These are phyloP conservation scores for Argopecten irradians DNA, from an alignment of 1,140 invertebrate genomes.

Conservation along the genomic window DNA sequence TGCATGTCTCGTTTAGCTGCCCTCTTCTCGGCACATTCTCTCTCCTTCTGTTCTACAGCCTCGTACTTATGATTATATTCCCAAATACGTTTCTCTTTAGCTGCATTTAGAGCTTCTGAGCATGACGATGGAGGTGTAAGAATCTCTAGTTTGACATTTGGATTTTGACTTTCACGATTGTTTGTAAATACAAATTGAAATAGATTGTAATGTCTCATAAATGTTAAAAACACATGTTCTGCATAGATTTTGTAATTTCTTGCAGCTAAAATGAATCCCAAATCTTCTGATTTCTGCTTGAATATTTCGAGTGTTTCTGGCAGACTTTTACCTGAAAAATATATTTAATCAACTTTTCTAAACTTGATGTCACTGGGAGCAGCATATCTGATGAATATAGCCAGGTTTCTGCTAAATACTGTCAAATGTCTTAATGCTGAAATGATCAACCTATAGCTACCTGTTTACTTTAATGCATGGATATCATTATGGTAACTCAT, in stretches of 20 bases:
- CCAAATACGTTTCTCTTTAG: slow-evolving; percentile 62
- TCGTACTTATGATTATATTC: slow-evolving; percentile 62
- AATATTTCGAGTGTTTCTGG: slow-evolving; percentile 59
- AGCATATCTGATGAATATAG: slow-evolving; percentile 27
- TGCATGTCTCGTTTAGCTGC: slow-evolving; percentile 50
- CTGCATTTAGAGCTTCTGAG: slow-evolving; percentile 52
- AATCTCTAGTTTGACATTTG: slow-evolving; percentile 52
- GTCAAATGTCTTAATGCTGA: too few species aligned
- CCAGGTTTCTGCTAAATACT: too few species aligned
- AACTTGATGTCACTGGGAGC: not conserved
- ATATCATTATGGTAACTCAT: too few species aligned
- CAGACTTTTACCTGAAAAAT: slow-evolving; percentile 57
- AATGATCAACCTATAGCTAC: too few species aligned
- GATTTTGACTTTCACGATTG: slow-evolving; percentile 53
- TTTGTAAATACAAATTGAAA: slow-evolving; percentile 67
- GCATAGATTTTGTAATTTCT: slow-evolving; percentile 67
- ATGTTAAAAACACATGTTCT: slow-evolving; percentile 67
- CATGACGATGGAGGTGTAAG: slow-evolving; percentile 45
- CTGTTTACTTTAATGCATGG: too few species aligned
- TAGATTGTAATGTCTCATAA: slow-evolving; percentile 69
- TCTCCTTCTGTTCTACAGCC: slow-evolving; percentile 58
- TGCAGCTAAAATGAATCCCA: slow-evolving; percentile 53
- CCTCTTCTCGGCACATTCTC: slow-evolving; percentile 48
- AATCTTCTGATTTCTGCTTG: slow-evolving; percentile 48
- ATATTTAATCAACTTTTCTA: not conserved